Conservation (phyloP, 2,797 vertebrate genomes). For the Anisognathus igniventris region DNA sequence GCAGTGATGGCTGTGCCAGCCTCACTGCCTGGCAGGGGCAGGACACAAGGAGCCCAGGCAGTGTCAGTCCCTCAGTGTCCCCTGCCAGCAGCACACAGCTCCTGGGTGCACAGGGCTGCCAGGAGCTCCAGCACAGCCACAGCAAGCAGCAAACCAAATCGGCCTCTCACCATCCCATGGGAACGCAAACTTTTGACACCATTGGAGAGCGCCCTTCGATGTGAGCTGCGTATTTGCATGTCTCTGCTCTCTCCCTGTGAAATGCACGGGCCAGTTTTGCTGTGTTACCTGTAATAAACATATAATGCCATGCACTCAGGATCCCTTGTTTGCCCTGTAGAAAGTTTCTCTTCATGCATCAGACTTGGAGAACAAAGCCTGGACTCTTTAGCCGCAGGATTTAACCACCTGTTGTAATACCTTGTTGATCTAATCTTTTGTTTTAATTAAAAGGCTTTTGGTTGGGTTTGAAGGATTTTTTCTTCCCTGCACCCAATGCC, state of each 20-base stretch:
- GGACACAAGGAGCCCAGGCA: not conserved
- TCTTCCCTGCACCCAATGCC: not conserved
- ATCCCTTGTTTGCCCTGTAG: not conserved
- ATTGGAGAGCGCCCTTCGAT: fast-evolving
- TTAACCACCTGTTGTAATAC: slow-evolving; percentile 51
- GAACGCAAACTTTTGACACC: not conserved
- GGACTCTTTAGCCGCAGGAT: slow-evolving; percentile 29
- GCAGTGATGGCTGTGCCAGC: not conserved
- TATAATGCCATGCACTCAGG: not conserved
- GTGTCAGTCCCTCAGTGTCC: fast-evolving
- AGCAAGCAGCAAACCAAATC: not conserved
- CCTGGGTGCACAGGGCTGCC: not conserved
- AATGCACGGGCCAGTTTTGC: not conserved
- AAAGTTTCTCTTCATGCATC: slow-evolving; percentile 1
- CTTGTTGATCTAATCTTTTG: slow-evolving; percentile 36
- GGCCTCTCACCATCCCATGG: not conserved
- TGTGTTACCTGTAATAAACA: not conserved
- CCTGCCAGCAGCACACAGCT: not conserved
- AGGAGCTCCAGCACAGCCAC: not conserved
- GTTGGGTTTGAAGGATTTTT: slow-evolving; percentile 8
- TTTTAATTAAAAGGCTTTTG: slow-evolving; percentile 59
- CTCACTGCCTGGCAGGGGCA: not conserved
- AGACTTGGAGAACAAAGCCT: slow-evolving; percentile 31
- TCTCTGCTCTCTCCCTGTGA: not conserved
- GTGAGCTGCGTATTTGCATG: not conserved